Conservation (phyloP, 2,888 invertebrate genomes). For the Amphimallon solstitiale region DNA sequence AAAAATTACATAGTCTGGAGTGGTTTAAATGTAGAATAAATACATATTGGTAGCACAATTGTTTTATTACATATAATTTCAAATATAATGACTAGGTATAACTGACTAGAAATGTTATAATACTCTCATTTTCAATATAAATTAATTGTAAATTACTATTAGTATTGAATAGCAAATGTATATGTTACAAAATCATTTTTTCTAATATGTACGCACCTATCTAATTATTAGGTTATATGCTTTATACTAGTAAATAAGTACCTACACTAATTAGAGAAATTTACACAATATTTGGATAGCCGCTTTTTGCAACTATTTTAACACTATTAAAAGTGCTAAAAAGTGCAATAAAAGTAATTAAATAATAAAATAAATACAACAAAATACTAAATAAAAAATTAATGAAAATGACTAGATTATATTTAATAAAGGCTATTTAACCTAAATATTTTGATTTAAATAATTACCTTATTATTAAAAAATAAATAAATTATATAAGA, state of each 20-base stretch:
- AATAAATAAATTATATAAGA: not conserved
- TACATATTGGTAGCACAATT: not conserved
- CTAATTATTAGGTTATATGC: no score
- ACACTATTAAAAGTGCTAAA: not conserved
- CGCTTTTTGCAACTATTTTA: not conserved
- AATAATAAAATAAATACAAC: constrained; percentile 28
- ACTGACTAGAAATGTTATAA: constrained; percentile 17
- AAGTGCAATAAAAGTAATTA: constrained; percentile 2
- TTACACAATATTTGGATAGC: constrained; percentile 20
- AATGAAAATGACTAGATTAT: constrained; percentile 24
- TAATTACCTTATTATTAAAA: no score
- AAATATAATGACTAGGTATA: constrained; percentile 22
- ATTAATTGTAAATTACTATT: not conserved
- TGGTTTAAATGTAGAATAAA: not conserved
- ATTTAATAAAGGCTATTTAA: not conserved
- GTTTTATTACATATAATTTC: constrained; percentile 5
- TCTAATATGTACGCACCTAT: not conserved
- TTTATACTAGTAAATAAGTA: no score
- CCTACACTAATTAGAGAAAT: no score
- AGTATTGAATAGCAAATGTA: not conserved
- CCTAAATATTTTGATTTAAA: not conserved
- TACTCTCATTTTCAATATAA: constrained; percentile 11
- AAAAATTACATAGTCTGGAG: no score
- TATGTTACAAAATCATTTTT: not conserved
- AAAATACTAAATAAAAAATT: no score